A percentile compares a stretch with the other conserved stretches of the same genome.
phyloP scores from a whole-genome alignment of 2,888 invertebrate species.

The Morinoia aosen region DNA sequence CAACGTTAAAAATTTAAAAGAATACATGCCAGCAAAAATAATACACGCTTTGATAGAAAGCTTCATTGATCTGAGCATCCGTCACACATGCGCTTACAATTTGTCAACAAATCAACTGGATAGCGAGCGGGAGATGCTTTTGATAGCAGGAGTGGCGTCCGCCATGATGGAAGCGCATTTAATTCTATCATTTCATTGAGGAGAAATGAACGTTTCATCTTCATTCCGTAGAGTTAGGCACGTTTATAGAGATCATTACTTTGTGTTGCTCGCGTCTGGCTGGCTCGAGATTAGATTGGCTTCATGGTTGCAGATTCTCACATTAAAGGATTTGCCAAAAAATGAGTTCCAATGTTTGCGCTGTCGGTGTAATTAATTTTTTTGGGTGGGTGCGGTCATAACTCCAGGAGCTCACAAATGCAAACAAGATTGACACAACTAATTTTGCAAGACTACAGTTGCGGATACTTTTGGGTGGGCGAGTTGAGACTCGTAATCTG shows the following conservation, averaged over 20 bases:
- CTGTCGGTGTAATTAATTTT: slow-evolving; percentile 18
- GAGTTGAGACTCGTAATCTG: not conserved
- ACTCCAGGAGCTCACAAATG: not conserved
- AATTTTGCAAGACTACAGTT: not conserved
- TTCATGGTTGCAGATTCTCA: not conserved
- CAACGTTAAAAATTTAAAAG: not conserved
- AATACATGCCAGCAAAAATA: not conserved
- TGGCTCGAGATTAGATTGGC: slow-evolving; percentile 41
- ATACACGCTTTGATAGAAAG: not conserved
- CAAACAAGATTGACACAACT: not conserved
- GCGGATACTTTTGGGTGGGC: not conserved
- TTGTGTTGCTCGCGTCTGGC: not conserved
- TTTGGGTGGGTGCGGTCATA: not conserved
- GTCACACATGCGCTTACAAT: not conserved
- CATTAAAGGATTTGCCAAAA: not conserved
- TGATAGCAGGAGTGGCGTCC: not conserved
- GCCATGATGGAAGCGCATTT: not conserved
- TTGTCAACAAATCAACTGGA: not conserved
- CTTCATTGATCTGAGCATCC: not conserved
- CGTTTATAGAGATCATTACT: slow-evolving; percentile 46
- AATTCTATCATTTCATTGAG: not conserved
- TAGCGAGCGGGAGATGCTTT: not conserved
- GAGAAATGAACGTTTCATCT: not conserved
- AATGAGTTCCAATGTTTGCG: not conserved
- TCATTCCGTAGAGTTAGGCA: slow-evolving; percentile 30